phyloP scores from a whole-genome alignment of 2,113 vertebrate genomes.

The Saguinus midas region DNA sequence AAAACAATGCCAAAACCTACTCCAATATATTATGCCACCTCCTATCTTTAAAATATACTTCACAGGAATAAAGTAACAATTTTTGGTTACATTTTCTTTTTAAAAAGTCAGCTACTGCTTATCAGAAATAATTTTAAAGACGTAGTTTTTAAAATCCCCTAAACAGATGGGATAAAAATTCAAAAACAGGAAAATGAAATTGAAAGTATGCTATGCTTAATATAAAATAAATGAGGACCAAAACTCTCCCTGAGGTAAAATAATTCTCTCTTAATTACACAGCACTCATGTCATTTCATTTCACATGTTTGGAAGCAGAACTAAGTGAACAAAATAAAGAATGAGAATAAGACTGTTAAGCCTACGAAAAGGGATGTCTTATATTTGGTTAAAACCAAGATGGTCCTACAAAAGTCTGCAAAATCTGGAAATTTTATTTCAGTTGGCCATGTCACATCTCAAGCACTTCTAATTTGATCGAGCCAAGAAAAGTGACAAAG shows the following conservation, averaged over 20 bases:
- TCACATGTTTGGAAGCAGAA: background rate
- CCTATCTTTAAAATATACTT: conserved; percentile 6
- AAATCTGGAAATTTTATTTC: conserved; percentile 21
- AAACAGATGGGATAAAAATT: background rate
- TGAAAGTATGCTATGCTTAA: background rate
- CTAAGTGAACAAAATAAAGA: background rate
- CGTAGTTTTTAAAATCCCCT: background rate
- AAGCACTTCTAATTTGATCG: background rate
- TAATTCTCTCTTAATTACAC: background rate
- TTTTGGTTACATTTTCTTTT: background rate
- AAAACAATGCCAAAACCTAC: background rate
- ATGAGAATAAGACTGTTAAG: background rate
- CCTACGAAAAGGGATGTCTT: background rate
- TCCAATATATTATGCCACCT: background rate
- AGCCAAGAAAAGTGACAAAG: background rate
- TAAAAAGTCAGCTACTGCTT: conserved; percentile 25
- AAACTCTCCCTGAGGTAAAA: background rate
- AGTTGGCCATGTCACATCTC: background rate
- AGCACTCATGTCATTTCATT: background rate
- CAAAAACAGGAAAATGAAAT: conserved; percentile 7
- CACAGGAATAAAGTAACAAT: background rate
- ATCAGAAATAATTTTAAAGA: conserved; percentile 32
- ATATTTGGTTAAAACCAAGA: background rate
- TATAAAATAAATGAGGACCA: background rate
- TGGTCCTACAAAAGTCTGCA: background rate